A percentile compares a stretch with the other conserved stretches of the same genome.
Conservation (phyloP, 92 coral and sea anemone genomes). For the Heliopora coerulea region DNA sequence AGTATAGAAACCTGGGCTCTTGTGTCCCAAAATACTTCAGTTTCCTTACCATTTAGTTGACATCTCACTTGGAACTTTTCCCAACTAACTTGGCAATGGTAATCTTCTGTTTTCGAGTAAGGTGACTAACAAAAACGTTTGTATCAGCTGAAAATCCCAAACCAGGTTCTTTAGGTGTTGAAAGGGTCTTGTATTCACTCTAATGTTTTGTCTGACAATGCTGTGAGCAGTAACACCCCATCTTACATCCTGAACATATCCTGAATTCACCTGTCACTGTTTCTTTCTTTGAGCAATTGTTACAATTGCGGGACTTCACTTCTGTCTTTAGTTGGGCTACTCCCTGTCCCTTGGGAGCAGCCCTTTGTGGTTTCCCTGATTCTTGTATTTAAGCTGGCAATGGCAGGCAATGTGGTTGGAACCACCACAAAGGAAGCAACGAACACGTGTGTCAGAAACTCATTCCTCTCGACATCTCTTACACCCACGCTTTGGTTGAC, state of each 20-base stretch:
- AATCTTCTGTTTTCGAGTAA: conserved; percentile 42
- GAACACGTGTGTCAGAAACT: too few relatives aligned
- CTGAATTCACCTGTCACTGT: conserved; percentile 6
- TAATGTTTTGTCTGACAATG: conserved; percentile 55
- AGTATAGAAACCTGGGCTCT: conserved; percentile 62
- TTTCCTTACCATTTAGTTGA: conserved; percentile 32
- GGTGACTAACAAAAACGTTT: conserved; percentile 47
- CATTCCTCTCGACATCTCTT: not conserved
- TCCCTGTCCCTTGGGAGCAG: conserved; percentile 58
- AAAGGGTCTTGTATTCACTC: conserved; percentile 47
- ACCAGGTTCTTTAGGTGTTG: conserved; percentile 33
- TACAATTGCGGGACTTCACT: conserved; percentile 53
- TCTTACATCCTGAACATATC: conserved; percentile 46
- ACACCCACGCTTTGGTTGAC: conserved; percentile 19
- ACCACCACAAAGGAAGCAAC: conserved; percentile 11
- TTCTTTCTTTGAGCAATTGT: conserved; percentile 44
- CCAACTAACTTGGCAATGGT: conserved; percentile 49
- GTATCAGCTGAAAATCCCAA: conserved; percentile 30
- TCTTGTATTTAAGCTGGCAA: conserved; percentile 16
- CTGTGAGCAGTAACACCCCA: conserved; percentile 44
- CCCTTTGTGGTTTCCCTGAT: conserved; percentile 37
- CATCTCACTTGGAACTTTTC: conserved; percentile 48
- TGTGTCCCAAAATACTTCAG: conserved; percentile 58
- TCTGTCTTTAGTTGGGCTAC: conserved; percentile 40
- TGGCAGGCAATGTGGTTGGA: conserved; percentile 13